Percentiles rank a stretch among this genome's conserved stretches.
Conservation (phyloP, 1,140 invertebrate species). For the Drosophila parvula region DNA sequence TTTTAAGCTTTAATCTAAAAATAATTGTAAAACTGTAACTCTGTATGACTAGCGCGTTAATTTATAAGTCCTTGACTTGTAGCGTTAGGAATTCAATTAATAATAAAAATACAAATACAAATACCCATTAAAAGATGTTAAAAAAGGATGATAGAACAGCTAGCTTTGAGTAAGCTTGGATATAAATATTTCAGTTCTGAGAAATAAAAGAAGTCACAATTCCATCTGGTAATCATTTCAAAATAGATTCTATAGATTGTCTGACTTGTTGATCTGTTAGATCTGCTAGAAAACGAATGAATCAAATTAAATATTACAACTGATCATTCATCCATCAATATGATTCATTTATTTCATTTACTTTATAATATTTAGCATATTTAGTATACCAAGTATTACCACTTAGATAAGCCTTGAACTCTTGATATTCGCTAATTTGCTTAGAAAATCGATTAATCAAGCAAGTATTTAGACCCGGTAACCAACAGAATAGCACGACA, state of each 20-base stretch:
- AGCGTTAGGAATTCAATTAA: too few relatives aligned
- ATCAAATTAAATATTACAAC: slow-evolving; percentile 3
- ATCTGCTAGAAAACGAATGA: not conserved
- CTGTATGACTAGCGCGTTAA: too few relatives aligned
- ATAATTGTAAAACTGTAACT: too few relatives aligned
- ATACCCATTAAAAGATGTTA: too few relatives aligned
- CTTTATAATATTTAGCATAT: not conserved
- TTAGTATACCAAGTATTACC: not conserved
- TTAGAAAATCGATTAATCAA: slow-evolving; percentile 14
- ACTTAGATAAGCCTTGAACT: not conserved
- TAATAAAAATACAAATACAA: too few relatives aligned
- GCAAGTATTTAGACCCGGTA: slow-evolving; percentile 4
- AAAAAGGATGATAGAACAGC: not conserved
- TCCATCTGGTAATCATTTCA: slow-evolving; percentile 1
- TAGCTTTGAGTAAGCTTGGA: not conserved
- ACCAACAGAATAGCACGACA: slow-evolving; percentile 10
- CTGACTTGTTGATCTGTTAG: slow-evolving; percentile 2
- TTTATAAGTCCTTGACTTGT: too few relatives aligned
- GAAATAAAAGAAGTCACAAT: not conserved
- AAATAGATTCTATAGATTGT: slow-evolving; percentile 9
- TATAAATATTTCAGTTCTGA: not conserved
- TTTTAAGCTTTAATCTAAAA: too few relatives aligned
- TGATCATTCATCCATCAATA: not conserved
- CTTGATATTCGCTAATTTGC: not conserved
- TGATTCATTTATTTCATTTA: not conserved